A percentile compares a stretch with the other conserved stretches of the same genome.
phyloP scores from a whole-genome alignment of 2,113 vertebrate species.

The Sarotherodon lohbergeri region DNA sequence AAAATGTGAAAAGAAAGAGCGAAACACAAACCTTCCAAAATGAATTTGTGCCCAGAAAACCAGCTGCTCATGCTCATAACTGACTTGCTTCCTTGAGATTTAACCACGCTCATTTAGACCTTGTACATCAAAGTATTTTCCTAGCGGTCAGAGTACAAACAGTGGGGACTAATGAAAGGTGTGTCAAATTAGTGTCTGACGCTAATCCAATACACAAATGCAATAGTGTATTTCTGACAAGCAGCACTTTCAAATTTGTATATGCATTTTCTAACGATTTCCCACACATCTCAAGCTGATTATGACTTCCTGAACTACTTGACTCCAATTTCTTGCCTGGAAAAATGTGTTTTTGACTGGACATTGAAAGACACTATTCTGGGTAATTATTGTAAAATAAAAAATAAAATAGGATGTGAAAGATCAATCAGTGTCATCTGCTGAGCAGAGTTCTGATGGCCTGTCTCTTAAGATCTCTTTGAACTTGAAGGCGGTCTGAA shows the following conservation, averaged over 20 bases:
- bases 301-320: neutral
- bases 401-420: neutral
- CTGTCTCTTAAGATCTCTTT: neutral
- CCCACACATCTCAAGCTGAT: neutral
- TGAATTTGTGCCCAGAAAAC: neutral
- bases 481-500: neutral
- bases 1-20: neutral
- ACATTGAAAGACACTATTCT: neutral
- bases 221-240: neutral
- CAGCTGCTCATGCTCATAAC: neutral
- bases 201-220: neutral
- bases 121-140: neutral
- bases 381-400: neutral
- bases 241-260: neutral
- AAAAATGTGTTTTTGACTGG: neutral
- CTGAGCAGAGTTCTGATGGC: neutral
- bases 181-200: neutral
- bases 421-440: neutral
- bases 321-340: neutral
- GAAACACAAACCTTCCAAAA: neutral
- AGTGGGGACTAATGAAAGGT: neutral
- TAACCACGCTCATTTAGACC: neutral
- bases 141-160: constrained; percentile 5
- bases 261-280: neutral
- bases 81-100: neutral